phyloP scores from a whole-genome alignment of 2,797 vertebrate species.

The Chaenodraco wilsoni region DNA sequence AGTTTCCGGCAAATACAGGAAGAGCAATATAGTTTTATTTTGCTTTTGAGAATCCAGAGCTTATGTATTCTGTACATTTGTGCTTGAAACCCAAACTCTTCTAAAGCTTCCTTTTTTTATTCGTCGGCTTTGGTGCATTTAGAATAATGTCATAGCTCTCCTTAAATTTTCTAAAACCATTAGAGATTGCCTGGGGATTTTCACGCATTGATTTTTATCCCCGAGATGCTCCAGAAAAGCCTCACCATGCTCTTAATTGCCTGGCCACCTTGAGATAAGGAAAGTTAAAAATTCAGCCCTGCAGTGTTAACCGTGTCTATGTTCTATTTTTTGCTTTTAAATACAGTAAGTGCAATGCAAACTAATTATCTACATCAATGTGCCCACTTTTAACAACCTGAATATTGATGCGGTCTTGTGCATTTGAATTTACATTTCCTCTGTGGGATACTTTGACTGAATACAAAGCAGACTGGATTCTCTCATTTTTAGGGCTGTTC shows the following conservation, averaged over 20 bases:
- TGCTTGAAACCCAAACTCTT: conserved; percentile 30
- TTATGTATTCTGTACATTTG: conserved; percentile 41
- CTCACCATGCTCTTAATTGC: conserved; percentile 56
- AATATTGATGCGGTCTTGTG: conserved; percentile 70
- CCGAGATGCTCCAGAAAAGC: conserved; percentile 55
- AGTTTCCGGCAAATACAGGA: neutral
- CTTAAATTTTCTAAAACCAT: conserved; percentile 72
- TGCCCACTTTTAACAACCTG: conserved; percentile 65
- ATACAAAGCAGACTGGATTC: conserved; percentile 66
- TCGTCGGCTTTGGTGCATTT: conserved; percentile 49
- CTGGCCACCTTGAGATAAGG: conserved; percentile 76
- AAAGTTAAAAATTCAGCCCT: conserved; percentile 55
- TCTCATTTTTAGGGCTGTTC: conserved; percentile 52
- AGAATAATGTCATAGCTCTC: conserved; percentile 56
- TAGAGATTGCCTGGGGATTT: conserved; percentile 74
- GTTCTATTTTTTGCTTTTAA: conserved; percentile 61
- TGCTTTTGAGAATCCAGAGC: conserved; percentile 7
- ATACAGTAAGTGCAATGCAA: conserved; percentile 64
- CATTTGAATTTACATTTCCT: conserved; percentile 65
- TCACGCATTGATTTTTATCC: conserved; percentile 62
- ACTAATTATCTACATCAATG: conserved; percentile 74
- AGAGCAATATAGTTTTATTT: conserved; percentile 12
- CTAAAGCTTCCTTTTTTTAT: conserved; percentile 21
- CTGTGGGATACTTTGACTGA: conserved; percentile 34
- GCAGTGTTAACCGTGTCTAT: conserved; percentile 43